These are phyloP conservation scores for Amia ocellicauda DNA, from an alignment of 2,113 vertebrate genomes.

Conservation along the genomic window DNA sequence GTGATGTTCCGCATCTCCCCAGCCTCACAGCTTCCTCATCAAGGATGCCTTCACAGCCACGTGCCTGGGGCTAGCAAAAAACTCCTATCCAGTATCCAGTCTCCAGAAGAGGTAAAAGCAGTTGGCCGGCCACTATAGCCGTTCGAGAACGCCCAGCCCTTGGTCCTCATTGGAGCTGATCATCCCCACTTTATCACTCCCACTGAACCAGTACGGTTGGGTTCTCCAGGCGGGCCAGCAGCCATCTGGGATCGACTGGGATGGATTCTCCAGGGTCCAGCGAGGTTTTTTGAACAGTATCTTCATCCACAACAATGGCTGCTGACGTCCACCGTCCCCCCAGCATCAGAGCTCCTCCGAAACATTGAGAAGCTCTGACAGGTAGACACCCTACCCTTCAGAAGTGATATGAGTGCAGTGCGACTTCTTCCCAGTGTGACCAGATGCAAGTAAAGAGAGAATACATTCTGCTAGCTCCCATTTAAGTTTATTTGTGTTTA, in stretches of 20 bases:
- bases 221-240: too few relatives aligned
- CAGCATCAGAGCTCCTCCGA: neutral
- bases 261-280: conserved; percentile 20
- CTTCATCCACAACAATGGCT: neutral
- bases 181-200: too few relatives aligned
- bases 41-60: too few relatives aligned
- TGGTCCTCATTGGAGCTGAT: too few relatives aligned
- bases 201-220: too few relatives aligned
- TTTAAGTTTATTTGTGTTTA: too few relatives aligned
- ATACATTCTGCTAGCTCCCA: too few relatives aligned
- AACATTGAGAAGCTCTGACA: conserved; percentile 16
- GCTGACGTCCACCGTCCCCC: neutral
- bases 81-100: conserved; percentile 11
- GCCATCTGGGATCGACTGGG: conserved; percentile 13
- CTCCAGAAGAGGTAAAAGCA: conserved; percentile 11
- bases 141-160: neutral
- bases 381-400: neutral
- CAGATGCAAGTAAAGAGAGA: too few relatives aligned
- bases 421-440: too few relatives aligned
- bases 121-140: conserved; percentile 9
- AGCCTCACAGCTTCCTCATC: too few relatives aligned
- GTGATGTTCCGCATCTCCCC: too few relatives aligned
- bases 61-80: conserved; percentile 4
- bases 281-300: neutral
- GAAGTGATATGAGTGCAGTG: too few relatives aligned